Conservation (phyloP, 2,113 vertebrate species). For the Numida meleagris region DNA sequence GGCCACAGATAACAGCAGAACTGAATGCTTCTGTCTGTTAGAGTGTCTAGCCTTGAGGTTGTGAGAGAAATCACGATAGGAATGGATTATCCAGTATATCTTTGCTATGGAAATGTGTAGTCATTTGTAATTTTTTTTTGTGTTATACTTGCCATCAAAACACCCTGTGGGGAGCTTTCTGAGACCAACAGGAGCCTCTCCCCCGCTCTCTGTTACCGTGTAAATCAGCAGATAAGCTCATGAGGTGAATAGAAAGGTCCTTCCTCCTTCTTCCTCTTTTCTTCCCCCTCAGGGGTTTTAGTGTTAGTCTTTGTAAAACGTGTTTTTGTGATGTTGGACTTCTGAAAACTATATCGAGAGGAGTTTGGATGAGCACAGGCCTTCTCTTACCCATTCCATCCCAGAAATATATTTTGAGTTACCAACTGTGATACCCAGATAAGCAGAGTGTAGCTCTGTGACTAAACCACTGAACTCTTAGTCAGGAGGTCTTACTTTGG, state of each 20-base stretch:
- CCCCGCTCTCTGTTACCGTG: not conserved
- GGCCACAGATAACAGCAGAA: not conserved
- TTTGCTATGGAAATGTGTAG: constrained; percentile 62
- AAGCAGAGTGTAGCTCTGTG: not conserved
- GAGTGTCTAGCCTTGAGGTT: constrained; percentile 25
- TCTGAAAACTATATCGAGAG: constrained; percentile 37
- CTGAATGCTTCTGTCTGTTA: not conserved
- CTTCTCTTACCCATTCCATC: not conserved
- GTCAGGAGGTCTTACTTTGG: not conserved
- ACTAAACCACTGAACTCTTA: not conserved
- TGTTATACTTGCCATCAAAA: constrained; percentile 41
- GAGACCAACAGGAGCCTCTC: constrained; percentile 27
- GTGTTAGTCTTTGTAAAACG: constrained; percentile 48
- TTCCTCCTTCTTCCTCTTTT: not conserved
- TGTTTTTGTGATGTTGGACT: constrained; percentile 45
- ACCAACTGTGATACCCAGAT: not conserved
- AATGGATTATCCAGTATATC: constrained; percentile 41
- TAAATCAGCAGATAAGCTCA: constrained; percentile 51
- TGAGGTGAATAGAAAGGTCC: constrained; percentile 40
- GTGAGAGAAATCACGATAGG: not conserved
- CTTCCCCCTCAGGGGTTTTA: not conserved
- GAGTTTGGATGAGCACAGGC: not conserved
- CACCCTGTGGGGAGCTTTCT: constrained; percentile 51
- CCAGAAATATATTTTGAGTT: not conserved
- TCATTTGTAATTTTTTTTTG: constrained; percentile 15